A percentile compares a stretch with the other conserved stretches of the same genome.
These are phyloP conservation scores for Clarias macrocephalus DNA, from an alignment of 2,113 vertebrate species.

Conservation along the genomic window DNA sequence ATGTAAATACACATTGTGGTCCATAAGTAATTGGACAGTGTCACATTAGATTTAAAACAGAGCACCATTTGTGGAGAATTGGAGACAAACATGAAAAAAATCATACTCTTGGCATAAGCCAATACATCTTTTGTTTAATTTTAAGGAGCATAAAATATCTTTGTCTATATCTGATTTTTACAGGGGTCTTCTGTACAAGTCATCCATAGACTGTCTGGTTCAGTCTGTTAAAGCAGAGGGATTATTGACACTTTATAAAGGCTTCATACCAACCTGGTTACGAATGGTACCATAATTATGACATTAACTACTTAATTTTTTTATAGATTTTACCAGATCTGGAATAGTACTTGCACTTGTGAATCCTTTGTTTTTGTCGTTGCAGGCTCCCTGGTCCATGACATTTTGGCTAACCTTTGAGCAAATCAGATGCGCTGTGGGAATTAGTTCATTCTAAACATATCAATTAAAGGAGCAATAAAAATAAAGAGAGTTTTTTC, in stretches of 20 bases:
- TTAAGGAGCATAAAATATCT: background rate
- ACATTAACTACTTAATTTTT: background rate
- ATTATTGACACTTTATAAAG: slow-evolving; percentile 83
- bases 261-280: slow-evolving; percentile 84
- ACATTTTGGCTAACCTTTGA: slow-evolving; percentile 87
- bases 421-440: slow-evolving; percentile 78
- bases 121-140: background rate
- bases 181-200: slow-evolving; percentile 82
- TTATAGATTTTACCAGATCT: background rate
- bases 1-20: background rate
- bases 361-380: slow-evolving; percentile 49
- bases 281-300: slow-evolving; percentile 75
- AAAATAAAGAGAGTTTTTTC: background rate
- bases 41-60: background rate
- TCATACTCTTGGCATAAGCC: slow-evolving; percentile 4
- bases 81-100: too few relatives aligned
- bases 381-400: slow-evolving; percentile 85
- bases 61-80: background rate
- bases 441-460: slow-evolving; percentile 78
- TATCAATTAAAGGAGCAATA: background rate
- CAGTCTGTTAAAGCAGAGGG: slow-evolving; percentile 78
- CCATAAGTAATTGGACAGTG: background rate
- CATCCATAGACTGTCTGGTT: slow-evolving; percentile 79
- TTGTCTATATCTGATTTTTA: background rate
- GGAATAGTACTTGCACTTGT: too few relatives aligned